Evolutionary conservation across 2,888 invertebrate species (phyloP).

Genomic region (Ferrisia virgata): DNA sequence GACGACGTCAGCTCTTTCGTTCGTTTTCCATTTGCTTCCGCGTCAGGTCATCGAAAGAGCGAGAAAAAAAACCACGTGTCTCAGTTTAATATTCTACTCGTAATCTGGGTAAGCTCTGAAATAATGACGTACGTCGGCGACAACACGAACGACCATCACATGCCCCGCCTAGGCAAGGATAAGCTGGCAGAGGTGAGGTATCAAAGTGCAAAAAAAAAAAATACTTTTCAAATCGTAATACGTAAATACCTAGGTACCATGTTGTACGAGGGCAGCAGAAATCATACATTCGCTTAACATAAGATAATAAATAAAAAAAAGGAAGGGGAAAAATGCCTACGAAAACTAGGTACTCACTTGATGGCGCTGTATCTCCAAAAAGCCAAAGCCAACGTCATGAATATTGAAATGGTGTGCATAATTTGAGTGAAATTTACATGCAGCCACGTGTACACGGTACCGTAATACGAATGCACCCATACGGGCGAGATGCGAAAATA

Average conservation of each 20-base stretch:
- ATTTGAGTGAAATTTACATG: slow-evolving; percentile 79
- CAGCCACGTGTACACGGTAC: slow-evolving; percentile 71
- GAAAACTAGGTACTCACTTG: slow-evolving; percentile 59
- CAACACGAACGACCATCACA: no score
- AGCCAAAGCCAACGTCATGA: slow-evolving; percentile 74
- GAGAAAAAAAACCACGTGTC: not conserved
- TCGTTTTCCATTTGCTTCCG: not conserved
- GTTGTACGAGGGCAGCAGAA: no score
- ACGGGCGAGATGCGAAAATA: slow-evolving; percentile 61
- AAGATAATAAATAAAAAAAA: not conserved
- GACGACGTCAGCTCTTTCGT: not conserved
- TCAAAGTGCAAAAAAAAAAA: no score
- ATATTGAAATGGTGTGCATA: slow-evolving; percentile 81
- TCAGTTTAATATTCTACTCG: not conserved
- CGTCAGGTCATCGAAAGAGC: not conserved
- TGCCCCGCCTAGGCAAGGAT: no score
- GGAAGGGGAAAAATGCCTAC: not conserved
- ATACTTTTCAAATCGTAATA: no score
- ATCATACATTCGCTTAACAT: not conserved
- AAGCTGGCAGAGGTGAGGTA: no score
- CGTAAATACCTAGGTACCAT: no score
- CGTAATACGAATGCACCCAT: slow-evolving; percentile 65
- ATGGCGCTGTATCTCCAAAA: slow-evolving; percentile 84
- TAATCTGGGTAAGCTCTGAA: no score
- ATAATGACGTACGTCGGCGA: no score